Evolutionary conservation across 2,888 invertebrate species (phyloP), one percentile per base, ranked within the genome.

Genomic region (Stenodema calcarata): DNA sequence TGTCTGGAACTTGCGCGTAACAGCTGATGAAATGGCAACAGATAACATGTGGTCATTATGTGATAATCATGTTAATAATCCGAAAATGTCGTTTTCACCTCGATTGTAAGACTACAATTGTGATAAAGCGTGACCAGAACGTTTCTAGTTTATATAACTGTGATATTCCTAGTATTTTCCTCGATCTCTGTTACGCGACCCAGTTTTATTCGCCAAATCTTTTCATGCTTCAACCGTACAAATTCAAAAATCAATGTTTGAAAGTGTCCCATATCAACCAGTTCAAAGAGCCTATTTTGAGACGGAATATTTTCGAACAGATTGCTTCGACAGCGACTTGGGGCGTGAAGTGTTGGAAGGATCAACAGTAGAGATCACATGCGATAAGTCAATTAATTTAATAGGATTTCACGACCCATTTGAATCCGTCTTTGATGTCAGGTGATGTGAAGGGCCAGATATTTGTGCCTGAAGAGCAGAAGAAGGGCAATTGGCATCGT

Each of bases 381-480:
- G 44, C 83, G 83, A 83, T 70, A 83, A 70, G 83, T 83, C 83
- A 83, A 83, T 83, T 81, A 81, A 81, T 83, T 83, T 83, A 83
- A 83, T 83, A 44, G 73, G 27, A 83, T 83, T 83, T 83, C 83
- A 83, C 83, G 73, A 42, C 83, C 70, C 83, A 83, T 83, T 83
- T 70, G 73, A 69, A 83, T 27, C 50, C 16, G 44, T 44, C 83
- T 83, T 83, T 83, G 83, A 83, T 83, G 83, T 83, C 83, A 41
- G 70, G 16, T 73, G 83, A 83, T 70, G 83, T 41, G 83, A 83
- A 70, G 83, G 50, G 70, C 50, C 83, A 73, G 70, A 83, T 73
- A 83, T 70, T 70, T 73, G 83, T 70, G 73, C 70, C 42, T 70
- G 83, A 83, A 70, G 69, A 83, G 70, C 73, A 28, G 42, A 70